Evolutionary conservation across 2,888 invertebrate species (phyloP).

Genomic region (Spodoptera picta): DNA sequence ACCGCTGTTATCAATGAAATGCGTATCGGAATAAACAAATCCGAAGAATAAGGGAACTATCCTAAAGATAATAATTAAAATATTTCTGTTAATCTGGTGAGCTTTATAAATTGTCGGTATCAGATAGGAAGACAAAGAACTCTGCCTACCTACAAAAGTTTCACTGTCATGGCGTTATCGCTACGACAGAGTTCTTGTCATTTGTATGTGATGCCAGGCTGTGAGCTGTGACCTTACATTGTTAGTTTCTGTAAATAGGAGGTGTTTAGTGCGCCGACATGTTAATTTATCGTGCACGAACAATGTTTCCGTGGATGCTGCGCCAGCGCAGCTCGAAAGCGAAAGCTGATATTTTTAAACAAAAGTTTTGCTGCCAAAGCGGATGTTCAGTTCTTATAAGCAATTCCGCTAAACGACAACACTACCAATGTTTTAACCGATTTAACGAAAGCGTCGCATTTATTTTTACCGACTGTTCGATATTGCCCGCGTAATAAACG

Average conservation of each 20-base stretch:
- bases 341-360: conserved; percentile 75
- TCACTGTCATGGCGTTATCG: conserved; percentile 38
- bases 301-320: conserved; percentile 73
- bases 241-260: conserved; percentile 80
- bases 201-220: conserved; percentile 74
- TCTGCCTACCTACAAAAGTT: conserved; percentile 12
- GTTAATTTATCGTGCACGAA: conserved; percentile 81
- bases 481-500: conserved; percentile 37
- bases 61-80: conserved; percentile 16
- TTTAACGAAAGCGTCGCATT: conserved; percentile 64
- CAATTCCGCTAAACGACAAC: conserved; percentile 69
- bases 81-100: conserved; percentile 20
- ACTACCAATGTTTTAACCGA: conserved; percentile 59
- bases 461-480: conserved; percentile 27
- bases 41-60: conserved; percentile 32
- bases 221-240: conserved; percentile 84
- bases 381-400: conserved; percentile 55
- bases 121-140: conserved; percentile 41
- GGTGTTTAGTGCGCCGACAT: conserved; percentile 79
- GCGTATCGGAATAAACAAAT: conserved; percentile 2
- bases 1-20: conserved; percentile 19
- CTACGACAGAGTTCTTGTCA: conserved; percentile 63
- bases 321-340: conserved; percentile 74
- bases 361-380: conserved; percentile 65
- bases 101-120: conserved; percentile 1